Evolutionary conservation across 2,888 invertebrate genomes (phyloP), one percentile per base, ranked within the genome.

Genomic region (Meiosimyza platycephala): DNA sequence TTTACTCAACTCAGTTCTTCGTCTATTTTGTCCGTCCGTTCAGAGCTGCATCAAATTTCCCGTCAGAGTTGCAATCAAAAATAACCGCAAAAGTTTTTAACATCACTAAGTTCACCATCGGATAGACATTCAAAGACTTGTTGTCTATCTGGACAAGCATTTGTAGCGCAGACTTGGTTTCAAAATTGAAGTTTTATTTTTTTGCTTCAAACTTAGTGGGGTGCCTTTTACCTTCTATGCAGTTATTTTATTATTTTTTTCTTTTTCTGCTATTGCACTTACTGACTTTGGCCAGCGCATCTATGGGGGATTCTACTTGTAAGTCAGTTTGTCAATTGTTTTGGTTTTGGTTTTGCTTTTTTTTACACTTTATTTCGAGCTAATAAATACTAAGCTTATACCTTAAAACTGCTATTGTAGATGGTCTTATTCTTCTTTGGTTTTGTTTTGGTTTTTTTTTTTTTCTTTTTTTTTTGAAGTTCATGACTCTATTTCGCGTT

Each of bases 281-380:
- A 18, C 48, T 40, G 40, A 0, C 16, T 13, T 62, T 16, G n/a
- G 5, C 48, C 48, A 9, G 15, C 16, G 12, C 47, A 28, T 33
- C 33, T 28, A 51, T 18, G 18, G n/a, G 7, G 9, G 13, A 28
- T 57, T 28, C 15, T 22, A 11, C 57, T 63, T 48, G 16, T 22
- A 52, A 71, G 48, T 60, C 50, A 60, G 66, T 66, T 72, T 72
- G 72, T 72, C 72, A 72, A 72, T 72, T 72, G 72, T 72, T 60
- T 70, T 52, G 16, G n/a, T 62, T 51, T 70, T 60, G 33, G 3
- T 40, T 40, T 40, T 40, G 1, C 9, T 40, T 9, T 40, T 9
- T 40, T 9, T 40, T 40, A 40, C 40, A 40, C 40, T 40, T 40
- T 40, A 9, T 40, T 40, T 40, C 9, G 40, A 40, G 40, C 40